Evolutionary conservation across 2,888 invertebrate species (phyloP), one percentile per base, ranked within the genome.

Genomic region (Stenurella melanura): DNA sequence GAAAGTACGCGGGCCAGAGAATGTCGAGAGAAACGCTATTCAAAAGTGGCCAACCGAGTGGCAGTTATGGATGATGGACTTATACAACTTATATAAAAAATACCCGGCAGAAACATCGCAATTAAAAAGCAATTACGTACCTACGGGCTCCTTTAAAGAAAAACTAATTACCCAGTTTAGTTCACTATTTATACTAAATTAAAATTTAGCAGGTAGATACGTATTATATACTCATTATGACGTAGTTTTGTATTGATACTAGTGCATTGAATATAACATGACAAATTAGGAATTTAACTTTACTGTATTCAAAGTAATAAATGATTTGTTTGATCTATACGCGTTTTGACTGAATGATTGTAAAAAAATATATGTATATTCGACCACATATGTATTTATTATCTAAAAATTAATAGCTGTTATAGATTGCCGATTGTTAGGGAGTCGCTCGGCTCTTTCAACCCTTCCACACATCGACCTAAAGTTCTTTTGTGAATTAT

Each of bases 1-100:
- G 78, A 74, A 79, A 78, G 81, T 76, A 78, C 72, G 77, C 75
- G 77, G 72, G 73, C 71, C 66, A 70, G 56, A 66, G 76, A 70
- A 75, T 67, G 76, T 73, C 67, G 81, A 81, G 76, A 80, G 82
- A 82, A 80, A 78, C 81, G 82, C 86, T 84, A 85, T 87, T 87
- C 85, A 86, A 85, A 85, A 84, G 86, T 87, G 87, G 86, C 85
- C 87, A 85, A 87, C 84, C 86, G 86, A 85, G 83, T 86, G 86
- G 86, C 86, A 86, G 85, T 85, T 86, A 86, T 85, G 85, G 86
- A 86, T 86, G 84, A 83, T 81, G 81, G 78, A 80, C 75, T 78
- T 78, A 78, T 57, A 74, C 63, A 71, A 71, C 73, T 72, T 74
- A 73, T 34, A 75, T 75, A 74, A 73, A 75, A 73, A 77, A 82